Conservation (phyloP, 2,113 vertebrate genomes). For the Caretta caretta region DNA sequence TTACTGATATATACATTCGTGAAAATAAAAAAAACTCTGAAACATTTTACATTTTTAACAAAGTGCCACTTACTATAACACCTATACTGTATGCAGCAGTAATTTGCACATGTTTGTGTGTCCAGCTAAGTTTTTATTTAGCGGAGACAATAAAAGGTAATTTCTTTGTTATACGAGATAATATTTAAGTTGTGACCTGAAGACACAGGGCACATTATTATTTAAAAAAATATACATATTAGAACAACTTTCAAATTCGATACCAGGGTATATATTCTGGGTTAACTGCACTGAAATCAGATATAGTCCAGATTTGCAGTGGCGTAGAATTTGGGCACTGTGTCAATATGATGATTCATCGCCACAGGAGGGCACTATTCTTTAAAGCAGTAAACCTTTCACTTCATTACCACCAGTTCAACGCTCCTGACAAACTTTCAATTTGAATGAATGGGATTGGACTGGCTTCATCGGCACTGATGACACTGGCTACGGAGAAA, state of each 20-base stretch:
- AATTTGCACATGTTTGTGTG: fast-evolving
- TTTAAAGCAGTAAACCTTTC: not conserved
- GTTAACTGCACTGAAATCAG: not conserved
- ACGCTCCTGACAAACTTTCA: not conserved
- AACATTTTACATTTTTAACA: not conserved
- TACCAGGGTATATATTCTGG: not conserved
- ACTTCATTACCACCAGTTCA: not conserved
- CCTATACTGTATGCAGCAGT: not conserved
- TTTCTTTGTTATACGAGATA: not conserved
- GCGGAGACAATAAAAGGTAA: not conserved
- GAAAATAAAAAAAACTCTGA: not conserved
- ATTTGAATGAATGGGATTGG: fast-evolving
- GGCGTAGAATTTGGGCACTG: not conserved
- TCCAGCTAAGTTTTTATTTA: not conserved
- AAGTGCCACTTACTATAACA: not conserved
- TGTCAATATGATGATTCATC: not conserved
- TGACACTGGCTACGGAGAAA: not conserved
- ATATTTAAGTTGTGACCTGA: not conserved
- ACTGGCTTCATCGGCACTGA: not conserved
- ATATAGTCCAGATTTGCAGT: not conserved
- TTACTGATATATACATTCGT: not conserved
- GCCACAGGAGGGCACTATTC: fast-evolving
- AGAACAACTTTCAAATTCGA: not conserved
- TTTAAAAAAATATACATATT: not conserved
- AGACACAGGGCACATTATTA: not conserved